Percentiles rank a stretch among this genome's conserved stretches.
phyloP scores from a whole-genome alignment of 2,797 vertebrate genomes.

The Chiloscyllium punctatum region DNA sequence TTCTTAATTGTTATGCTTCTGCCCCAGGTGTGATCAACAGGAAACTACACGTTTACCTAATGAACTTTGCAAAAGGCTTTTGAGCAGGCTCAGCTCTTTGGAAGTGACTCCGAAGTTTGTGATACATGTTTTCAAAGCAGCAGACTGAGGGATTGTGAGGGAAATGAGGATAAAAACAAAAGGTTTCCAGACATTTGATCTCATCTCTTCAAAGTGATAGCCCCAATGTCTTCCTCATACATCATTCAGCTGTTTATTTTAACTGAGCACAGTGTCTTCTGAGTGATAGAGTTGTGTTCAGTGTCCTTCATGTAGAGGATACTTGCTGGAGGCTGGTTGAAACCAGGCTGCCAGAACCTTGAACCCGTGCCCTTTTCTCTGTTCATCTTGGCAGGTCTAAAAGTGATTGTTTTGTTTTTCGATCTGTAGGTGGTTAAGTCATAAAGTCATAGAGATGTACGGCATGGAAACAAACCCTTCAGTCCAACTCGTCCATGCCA shows the following conservation, averaged over 20 bases:
- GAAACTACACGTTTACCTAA: background rate
- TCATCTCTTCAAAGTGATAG: background rate
- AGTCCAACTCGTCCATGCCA: too few species aligned
- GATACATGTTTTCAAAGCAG: background rate
- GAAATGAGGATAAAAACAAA: background rate
- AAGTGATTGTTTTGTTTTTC: background rate
- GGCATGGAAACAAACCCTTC: too few species aligned
- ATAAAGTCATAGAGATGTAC: too few species aligned
- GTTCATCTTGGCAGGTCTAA: background rate
- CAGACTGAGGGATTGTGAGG: background rate
- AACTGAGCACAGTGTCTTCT: background rate
- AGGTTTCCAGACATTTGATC: background rate
- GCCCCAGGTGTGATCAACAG: background rate
- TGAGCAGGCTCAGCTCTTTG: background rate
- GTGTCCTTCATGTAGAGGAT: background rate
- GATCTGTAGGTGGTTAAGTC: background rate
- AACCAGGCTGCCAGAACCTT: background rate
- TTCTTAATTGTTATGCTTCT: background rate
- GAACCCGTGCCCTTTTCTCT: background rate
- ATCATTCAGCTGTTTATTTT: background rate
- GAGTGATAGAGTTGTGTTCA: background rate
- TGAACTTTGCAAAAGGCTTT: background rate
- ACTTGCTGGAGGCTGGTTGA: background rate
- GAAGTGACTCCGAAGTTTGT: background rate
- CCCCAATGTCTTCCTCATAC: background rate